Evolutionary conservation across 2,797 vertebrate genomes (phyloP).

Genomic region (Xenentodon cancila): DNA sequence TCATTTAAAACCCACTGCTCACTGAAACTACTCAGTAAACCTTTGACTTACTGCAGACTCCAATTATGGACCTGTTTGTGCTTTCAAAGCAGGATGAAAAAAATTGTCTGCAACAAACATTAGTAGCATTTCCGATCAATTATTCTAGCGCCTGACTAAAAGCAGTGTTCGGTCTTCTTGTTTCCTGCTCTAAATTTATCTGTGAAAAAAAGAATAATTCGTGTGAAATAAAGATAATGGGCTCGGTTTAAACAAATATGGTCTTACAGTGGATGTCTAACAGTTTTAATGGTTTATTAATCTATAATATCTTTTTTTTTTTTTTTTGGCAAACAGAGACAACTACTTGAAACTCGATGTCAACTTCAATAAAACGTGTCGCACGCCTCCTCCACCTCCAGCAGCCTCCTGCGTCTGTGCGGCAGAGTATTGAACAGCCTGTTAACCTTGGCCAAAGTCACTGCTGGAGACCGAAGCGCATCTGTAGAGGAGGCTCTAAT

Average conservation of each 20-base stretch:
- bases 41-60: background rate
- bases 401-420: conserved; percentile 16
- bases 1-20: conserved; percentile 15
- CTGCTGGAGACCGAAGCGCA: conserved; percentile 22
- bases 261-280: too few relatives aligned
- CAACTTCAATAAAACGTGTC: conserved; percentile 8
- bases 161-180: too few relatives aligned
- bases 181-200: too few relatives aligned
- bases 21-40: conserved; percentile 2
- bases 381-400: background rate
- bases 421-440: conserved; percentile 33
- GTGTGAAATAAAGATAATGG: too few relatives aligned
- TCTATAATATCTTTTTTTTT: background rate
- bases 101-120: too few relatives aligned
- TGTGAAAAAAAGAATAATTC: too few relatives aligned
- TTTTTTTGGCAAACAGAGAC: background rate
- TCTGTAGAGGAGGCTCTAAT: conserved; percentile 23
- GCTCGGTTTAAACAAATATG: too few relatives aligned
- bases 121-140: too few relatives aligned
- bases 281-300: too few relatives aligned
- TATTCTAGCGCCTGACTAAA: too few relatives aligned
- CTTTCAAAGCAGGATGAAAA: background rate
- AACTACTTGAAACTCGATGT: conserved; percentile 1
- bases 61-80: background rate
- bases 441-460: conserved; percentile 58